A percentile compares a stretch with the other conserved stretches of the same genome.
Conservation (phyloP, 2,888 invertebrate genomes). For the Strigamia maritima region DNA sequence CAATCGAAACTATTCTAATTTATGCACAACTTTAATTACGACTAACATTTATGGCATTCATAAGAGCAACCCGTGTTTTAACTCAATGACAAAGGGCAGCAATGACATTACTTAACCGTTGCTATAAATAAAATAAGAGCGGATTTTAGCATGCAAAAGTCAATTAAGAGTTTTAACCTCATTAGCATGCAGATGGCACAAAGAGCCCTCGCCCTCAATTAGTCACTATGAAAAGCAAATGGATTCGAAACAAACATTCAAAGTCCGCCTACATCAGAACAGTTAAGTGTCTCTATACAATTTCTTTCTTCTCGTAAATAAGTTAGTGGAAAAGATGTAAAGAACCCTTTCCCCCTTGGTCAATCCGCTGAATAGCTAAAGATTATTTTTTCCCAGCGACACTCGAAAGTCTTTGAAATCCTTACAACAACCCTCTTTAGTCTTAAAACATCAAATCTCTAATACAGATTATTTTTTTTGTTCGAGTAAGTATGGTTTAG, state of each 20-base stretch:
- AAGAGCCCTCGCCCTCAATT: conserved; percentile 13
- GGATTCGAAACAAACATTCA: conserved; percentile 1
- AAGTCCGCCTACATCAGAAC: conserved; percentile 8
- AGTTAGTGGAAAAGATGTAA: too few relatives aligned
- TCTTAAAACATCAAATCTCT: too few relatives aligned
- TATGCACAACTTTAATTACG: conserved; percentile 28
- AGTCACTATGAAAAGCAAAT: conserved; percentile 30
- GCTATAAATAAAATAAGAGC: conserved; percentile 13
- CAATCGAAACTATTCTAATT: conserved; percentile 13
- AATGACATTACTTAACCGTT: conserved; percentile 21
- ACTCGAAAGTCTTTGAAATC: too few relatives aligned
- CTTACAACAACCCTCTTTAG: too few relatives aligned
- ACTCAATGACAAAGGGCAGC: conserved; percentile 6
- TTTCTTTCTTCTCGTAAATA: too few relatives aligned
- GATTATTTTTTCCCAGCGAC: too few relatives aligned
- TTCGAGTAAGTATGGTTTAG: too few relatives aligned
- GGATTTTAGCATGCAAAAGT: conserved; percentile 18
- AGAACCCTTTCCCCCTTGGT: too few relatives aligned
- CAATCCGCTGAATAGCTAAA: too few relatives aligned
- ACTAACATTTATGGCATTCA: not conserved
- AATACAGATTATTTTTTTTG: too few relatives aligned
- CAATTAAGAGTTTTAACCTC: conserved; percentile 34
- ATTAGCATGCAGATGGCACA: conserved; percentile 29
- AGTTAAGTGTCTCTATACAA: not conserved
- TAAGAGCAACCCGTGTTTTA: not conserved